A percentile compares a stretch with the other conserved stretches of the same genome.
Evolutionary conservation across 2,888 invertebrate species (phyloP).

Genomic region (Phrixothrix hirtus): DNA sequence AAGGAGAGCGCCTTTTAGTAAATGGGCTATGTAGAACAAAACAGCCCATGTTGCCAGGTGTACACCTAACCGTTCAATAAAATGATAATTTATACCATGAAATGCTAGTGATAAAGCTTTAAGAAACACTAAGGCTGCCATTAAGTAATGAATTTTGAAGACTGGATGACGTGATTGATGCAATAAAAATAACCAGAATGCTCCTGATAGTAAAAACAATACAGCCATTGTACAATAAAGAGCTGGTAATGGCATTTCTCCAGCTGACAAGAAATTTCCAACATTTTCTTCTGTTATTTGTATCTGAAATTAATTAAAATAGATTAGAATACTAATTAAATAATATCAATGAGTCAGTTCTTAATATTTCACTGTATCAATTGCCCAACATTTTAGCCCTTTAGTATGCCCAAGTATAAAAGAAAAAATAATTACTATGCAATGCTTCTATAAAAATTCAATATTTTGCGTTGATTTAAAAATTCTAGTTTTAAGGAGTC

Average conservation of each 20-base stretch:
- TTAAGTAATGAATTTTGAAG: constrained; percentile 94
- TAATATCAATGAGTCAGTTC: too few species aligned
- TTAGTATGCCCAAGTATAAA: too few species aligned
- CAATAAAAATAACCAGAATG: constrained; percentile 90
- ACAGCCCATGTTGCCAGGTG: constrained; percentile 98
- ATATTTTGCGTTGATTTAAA: too few species aligned
- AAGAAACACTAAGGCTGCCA: constrained; percentile 90
- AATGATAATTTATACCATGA: constrained; percentile 93
- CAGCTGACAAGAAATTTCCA: constrained; percentile 88
- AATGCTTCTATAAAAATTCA: too few species aligned
- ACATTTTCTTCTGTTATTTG: constrained; percentile 89
- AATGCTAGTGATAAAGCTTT: constrained; percentile 92
- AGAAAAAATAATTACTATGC: too few species aligned
- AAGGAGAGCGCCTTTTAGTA: constrained; percentile 73
- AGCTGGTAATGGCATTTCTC: constrained; percentile 93
- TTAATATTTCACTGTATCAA: too few species aligned
- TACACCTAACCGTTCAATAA: constrained; percentile 88
- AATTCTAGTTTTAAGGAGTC: too few species aligned
- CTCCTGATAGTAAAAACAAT: constrained; percentile 85
- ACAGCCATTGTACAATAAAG: constrained; percentile 91
- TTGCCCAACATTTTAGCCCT: too few species aligned
- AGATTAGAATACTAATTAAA: too few species aligned
- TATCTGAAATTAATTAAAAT: too few species aligned
- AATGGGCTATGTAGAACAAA: constrained; percentile 95
- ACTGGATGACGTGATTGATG: constrained; percentile 73